phyloP scores from a whole-genome alignment of 2,888 invertebrate species.

The Drosophila macrothrix region DNA sequence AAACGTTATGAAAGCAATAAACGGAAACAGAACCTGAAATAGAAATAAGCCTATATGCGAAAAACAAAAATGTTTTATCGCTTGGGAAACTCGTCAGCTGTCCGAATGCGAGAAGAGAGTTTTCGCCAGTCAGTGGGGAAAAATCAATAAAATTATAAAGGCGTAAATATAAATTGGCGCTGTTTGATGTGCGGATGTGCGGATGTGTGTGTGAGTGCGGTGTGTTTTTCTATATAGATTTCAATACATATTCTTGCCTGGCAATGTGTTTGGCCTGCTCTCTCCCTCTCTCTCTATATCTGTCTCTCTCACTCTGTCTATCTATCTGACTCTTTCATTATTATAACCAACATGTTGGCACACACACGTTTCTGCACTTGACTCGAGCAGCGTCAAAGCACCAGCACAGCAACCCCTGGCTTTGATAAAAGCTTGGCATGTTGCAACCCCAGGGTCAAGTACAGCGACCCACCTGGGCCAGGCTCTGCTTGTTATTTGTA shows the following conservation, averaged over 20 bases:
- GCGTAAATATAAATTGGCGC: conserved; percentile 72
- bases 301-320: background rate
- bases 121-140: conserved; percentile 62
- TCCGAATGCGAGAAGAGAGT: conserved; percentile 12
- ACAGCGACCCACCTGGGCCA: conserved; percentile 66
- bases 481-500: conserved; percentile 27
- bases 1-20: conserved; percentile 33
- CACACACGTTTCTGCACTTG: conserved; percentile 81
- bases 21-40: conserved; percentile 12
- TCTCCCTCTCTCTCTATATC: background rate
- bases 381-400: conserved; percentile 62
- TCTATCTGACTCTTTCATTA: conserved; percentile 32
- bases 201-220: background rate
- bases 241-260: conserved; percentile 29
- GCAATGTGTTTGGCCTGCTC: conserved; percentile 21
- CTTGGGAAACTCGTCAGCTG: conserved; percentile 74
- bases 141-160: conserved; percentile 79
- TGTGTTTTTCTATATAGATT: conserved; percentile 13
- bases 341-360: conserved; percentile 60
- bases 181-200: conserved; percentile 26
- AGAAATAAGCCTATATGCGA: conserved; percentile 8
- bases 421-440: conserved; percentile 57
- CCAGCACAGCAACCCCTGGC: conserved; percentile 60
- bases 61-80: conserved; percentile 41
- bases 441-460: conserved; percentile 74